These are phyloP conservation scores for Galago senegalensis DNA, from an alignment of 2,797 vertebrate species.

Conservation along the genomic window DNA sequence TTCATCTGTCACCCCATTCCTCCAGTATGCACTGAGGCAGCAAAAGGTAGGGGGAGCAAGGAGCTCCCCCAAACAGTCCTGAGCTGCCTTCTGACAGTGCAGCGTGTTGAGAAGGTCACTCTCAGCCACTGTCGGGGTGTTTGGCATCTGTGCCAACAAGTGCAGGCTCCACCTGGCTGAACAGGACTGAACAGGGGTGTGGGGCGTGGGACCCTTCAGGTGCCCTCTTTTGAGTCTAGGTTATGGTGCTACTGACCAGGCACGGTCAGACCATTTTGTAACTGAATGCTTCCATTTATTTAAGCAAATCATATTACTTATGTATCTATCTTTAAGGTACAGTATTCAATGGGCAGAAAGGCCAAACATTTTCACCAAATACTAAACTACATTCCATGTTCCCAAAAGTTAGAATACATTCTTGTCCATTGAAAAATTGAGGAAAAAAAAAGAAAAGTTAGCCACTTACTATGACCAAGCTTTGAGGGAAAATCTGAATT, in stretches of 20 bases:
- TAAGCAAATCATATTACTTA: background rate
- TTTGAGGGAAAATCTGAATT: background rate
- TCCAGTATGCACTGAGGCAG: background rate
- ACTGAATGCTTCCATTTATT: background rate
- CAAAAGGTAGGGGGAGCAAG: background rate
- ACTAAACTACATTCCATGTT: background rate
- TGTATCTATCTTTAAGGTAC: background rate
- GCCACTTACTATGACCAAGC: background rate
- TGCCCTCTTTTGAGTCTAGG: background rate
- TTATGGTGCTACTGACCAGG: background rate
- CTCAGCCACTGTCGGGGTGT: too few species aligned
- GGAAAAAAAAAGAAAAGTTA: background rate
- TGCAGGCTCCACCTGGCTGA: background rate
- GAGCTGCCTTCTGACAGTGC: background rate
- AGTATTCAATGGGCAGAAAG: background rate
- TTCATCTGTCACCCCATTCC: background rate
- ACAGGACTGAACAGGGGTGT: accelerated
- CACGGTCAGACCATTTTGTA: background rate
- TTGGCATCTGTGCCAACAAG: accelerated
- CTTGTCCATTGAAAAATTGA: background rate
- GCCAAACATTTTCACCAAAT: background rate
- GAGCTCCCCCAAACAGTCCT: background rate
- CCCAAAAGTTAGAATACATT: background rate
- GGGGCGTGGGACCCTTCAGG: accelerated
- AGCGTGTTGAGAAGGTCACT: accelerated